These are phyloP conservation scores for Noctua pronuba DNA, from an alignment of 2,888 invertebrate genomes.

Conservation along the genomic window DNA sequence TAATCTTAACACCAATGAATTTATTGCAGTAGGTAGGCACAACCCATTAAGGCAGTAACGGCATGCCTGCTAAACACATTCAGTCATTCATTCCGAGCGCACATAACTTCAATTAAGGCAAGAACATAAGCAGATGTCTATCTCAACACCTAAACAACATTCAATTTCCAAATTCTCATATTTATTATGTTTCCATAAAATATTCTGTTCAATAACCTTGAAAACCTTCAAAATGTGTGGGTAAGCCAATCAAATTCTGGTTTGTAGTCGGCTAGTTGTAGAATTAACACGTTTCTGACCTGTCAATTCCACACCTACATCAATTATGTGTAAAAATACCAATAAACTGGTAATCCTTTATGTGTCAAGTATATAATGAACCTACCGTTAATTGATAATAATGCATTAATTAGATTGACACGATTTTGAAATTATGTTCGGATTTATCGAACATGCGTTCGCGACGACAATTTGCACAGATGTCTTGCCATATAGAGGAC, in stretches of 20 bases:
- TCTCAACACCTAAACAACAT: conserved; percentile 39
- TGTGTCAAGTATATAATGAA: conserved; percentile 60
- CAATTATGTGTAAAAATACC: conserved; percentile 61
- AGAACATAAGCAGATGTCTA: conserved; percentile 31
- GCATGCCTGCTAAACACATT: background rate
- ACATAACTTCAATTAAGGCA: conserved; percentile 25
- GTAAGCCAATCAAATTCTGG: conserved; percentile 69
- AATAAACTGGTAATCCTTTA: conserved; percentile 70
- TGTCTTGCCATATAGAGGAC: conserved; percentile 65
- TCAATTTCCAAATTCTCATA: conserved; percentile 43
- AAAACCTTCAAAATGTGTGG: conserved; percentile 60
- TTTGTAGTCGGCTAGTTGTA: conserved; percentile 53
- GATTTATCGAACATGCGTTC: conserved; percentile 69
- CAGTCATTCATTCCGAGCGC: background rate
- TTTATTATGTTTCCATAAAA: conserved; percentile 56
- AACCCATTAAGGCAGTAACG: background rate
- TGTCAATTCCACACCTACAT: conserved; percentile 73
- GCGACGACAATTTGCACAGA: conserved; percentile 68
- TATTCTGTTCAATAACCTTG: conserved; percentile 45
- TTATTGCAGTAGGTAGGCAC: background rate
- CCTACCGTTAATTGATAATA: conserved; percentile 62
- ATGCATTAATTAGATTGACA: conserved; percentile 72
- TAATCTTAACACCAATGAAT: background rate
- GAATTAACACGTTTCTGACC: conserved; percentile 66
- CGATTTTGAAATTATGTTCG: conserved; percentile 71